These are phyloP conservation scores for Caenorhabditis sinica DNA, from an alignment of 2,888 invertebrate genomes.

Conservation along the genomic window DNA sequence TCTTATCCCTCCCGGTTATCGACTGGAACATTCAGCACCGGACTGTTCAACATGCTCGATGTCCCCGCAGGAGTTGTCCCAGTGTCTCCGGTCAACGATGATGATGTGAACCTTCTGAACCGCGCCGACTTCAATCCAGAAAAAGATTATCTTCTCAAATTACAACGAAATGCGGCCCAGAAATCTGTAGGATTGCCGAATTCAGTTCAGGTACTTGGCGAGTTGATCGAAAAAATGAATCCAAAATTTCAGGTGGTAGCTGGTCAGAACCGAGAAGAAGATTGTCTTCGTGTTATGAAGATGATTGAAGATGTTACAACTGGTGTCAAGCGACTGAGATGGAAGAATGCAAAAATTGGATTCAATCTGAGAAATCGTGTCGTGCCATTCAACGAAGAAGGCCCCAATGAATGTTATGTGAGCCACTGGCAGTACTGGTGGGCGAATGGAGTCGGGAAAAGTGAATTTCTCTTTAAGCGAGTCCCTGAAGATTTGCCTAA, in stretches of 20 bases:
- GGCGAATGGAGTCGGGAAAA: too few relatives aligned
- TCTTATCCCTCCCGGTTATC: conserved; percentile 74
- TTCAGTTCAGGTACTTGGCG: neutral
- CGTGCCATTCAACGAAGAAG: too few relatives aligned
- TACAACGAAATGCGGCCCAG: neutral
- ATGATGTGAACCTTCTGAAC: neutral
- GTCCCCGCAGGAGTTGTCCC: conserved; percentile 82
- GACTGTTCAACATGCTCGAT: conserved; percentile 84
- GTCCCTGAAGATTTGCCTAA: too few relatives aligned
- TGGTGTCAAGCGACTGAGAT: neutral
- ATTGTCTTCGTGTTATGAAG: conserved; percentile 77
- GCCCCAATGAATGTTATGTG: too few relatives aligned
- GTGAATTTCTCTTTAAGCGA: too few relatives aligned
- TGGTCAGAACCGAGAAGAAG: conserved; percentile 77
- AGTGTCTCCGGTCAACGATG: neutral
- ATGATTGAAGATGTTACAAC: conserved; percentile 58
- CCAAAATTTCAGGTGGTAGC: neutral
- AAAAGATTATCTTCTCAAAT: neutral
- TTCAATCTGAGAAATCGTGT: too few relatives aligned
- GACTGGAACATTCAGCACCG: conserved; percentile 79
- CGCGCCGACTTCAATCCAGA: neutral
- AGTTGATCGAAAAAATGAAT: neutral
- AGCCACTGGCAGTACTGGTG: too few relatives aligned
- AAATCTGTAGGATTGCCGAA: neutral
- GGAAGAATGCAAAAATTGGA: too few relatives aligned